Percentiles rank a stretch among this genome's conserved stretches.
Evolutionary conservation across 2,113 vertebrate genomes (phyloP).

Genomic region (Miniopterus natalensis): DNA sequence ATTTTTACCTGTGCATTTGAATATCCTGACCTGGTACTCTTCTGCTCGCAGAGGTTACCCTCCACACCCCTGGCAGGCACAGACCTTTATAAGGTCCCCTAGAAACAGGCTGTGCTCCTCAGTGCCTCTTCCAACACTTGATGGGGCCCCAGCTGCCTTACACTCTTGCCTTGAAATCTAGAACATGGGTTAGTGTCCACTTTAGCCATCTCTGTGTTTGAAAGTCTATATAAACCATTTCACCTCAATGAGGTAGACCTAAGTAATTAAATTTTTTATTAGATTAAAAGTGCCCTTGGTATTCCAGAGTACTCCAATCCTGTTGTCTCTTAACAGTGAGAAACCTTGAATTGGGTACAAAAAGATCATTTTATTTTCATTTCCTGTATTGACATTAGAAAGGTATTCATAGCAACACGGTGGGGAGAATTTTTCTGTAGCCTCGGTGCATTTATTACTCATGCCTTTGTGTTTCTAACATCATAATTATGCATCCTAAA

Average conservation of each 20-base stretch:
- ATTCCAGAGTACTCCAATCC: background rate
- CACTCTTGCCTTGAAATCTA: background rate
- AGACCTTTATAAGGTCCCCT: too few relatives aligned
- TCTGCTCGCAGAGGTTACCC: background rate
- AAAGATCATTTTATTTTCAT: background rate
- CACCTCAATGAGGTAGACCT: background rate
- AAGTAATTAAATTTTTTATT: background rate
- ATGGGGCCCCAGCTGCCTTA: background rate
- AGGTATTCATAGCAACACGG: background rate
- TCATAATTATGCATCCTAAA: background rate
- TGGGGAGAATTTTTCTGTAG: background rate
- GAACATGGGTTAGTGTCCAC: background rate
- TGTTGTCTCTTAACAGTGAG: background rate
- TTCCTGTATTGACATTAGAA: background rate
- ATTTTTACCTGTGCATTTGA: background rate
- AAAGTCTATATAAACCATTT: background rate
- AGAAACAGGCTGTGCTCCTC: too few relatives aligned
- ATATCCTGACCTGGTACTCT: background rate
- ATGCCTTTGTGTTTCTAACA: background rate
- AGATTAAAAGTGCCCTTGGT: background rate
- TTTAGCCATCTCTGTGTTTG: background rate
- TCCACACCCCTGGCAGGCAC: accelerated
- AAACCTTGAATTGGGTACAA: background rate
- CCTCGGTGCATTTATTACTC: background rate
- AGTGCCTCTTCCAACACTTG: background rate